phyloP scores from a whole-genome alignment of 2,888 invertebrate species.

The Epinotia bilunana region DNA sequence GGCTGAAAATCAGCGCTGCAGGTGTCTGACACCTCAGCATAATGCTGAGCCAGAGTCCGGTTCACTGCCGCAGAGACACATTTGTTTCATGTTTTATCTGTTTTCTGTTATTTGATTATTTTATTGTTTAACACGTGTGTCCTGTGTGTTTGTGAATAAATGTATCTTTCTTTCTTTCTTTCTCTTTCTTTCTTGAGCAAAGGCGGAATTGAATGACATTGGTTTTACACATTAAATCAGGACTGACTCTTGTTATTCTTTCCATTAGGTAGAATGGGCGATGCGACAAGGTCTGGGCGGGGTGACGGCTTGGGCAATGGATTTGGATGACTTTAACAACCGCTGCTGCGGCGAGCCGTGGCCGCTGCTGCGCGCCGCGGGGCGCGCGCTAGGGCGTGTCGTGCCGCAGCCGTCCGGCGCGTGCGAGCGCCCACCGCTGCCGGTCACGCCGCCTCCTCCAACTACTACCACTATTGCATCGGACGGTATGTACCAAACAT shows the following conservation, averaged over 20 bases:
- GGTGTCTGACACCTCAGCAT: too few relatives aligned
- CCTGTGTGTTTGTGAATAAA: too few relatives aligned
- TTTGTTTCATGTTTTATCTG: too few relatives aligned
- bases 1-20: too few relatives aligned
- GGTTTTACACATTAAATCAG: neutral
- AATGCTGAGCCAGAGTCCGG: too few relatives aligned
- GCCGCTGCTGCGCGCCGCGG: conserved; percentile 90
- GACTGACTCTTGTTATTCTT: neutral
- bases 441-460: conserved; percentile 90
- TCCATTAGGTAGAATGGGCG: conserved; percentile 87
- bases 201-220: neutral
- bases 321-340: conserved; percentile 94
- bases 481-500: conserved; percentile 60
- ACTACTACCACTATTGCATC: conserved; percentile 86
- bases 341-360: conserved; percentile 92
- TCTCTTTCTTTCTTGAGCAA: too few relatives aligned
- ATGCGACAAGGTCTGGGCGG: conserved; percentile 90
- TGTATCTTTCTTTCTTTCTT: too few relatives aligned
- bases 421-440: conserved; percentile 89
- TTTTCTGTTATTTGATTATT: too few relatives aligned
- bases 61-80: too few relatives aligned
- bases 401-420: conserved; percentile 80
- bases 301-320: conserved; percentile 94
- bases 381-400: conserved; percentile 88
- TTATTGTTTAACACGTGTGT: too few relatives aligned